Conservation (phyloP, 2,797 vertebrate species). For the Rhodeus uyekii region DNA sequence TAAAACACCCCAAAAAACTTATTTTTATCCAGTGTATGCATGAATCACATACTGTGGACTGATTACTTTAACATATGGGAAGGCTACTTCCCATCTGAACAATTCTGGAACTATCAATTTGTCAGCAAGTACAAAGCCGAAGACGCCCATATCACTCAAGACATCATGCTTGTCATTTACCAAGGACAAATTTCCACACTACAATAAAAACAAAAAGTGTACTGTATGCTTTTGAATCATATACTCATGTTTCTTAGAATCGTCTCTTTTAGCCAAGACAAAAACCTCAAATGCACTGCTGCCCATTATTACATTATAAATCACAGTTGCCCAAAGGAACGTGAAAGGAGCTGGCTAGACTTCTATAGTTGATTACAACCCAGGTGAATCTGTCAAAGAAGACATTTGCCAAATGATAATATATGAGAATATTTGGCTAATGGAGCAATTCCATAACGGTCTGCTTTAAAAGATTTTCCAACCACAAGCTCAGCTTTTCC, state of each 20-base stretch:
- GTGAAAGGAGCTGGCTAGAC: constrained; percentile 17
- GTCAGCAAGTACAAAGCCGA: not conserved
- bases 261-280: not conserved
- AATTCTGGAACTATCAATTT: not conserved
- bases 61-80: not conserved
- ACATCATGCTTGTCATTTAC: not conserved
- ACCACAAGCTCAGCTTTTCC: constrained; percentile 8
- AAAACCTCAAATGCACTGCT: not conserved
- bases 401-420: constrained; percentile 33
- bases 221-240: not conserved
- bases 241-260: not conserved
- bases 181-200: not conserved
- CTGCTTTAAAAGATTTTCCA: not conserved
- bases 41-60: not conserved
- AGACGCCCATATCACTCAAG: not conserved
- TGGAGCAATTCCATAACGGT: not conserved
- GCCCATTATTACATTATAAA: constrained; percentile 35
- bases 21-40: not conserved
- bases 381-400: constrained; percentile 5
- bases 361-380: constrained; percentile 18
- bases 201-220: not conserved
- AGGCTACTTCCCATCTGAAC: constrained; percentile 5
- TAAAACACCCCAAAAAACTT: too few relatives aligned
- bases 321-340: not conserved
- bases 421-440: constrained; percentile 29